phyloP scores from a whole-genome alignment of 1,140 invertebrate genomes.

The Oncopeltus fasciatus region DNA sequence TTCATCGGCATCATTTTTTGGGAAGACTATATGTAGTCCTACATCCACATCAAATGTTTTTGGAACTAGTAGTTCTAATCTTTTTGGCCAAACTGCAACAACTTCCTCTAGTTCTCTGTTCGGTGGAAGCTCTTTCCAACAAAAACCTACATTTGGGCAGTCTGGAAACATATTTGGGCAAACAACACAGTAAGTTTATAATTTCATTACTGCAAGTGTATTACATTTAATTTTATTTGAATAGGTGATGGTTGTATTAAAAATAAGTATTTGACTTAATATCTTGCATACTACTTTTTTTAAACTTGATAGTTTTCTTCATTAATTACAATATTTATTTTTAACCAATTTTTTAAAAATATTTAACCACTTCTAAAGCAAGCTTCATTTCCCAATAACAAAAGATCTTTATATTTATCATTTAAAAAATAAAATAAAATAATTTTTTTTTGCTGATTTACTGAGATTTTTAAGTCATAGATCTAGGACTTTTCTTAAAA shows the following conservation, averaged over 20 bases:
- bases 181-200: slow-evolving; percentile 10
- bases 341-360: too few relatives aligned
- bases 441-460: too few relatives aligned
- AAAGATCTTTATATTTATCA: too few relatives aligned
- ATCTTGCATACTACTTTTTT: background rate
- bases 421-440: too few relatives aligned
- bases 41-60: slow-evolving; percentile 21
- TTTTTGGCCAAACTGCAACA: slow-evolving; percentile 10
- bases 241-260: background rate
- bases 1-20: background rate
- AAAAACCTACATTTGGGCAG: slow-evolving; percentile 12
- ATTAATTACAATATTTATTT: too few relatives aligned
- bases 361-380: too few relatives aligned
- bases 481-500: too few relatives aligned
- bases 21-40: background rate
- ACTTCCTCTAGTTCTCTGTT: background rate
- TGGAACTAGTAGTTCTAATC: slow-evolving; percentile 11
- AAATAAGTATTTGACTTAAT: background rate
- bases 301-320: background rate
- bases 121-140: background rate
- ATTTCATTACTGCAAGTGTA: background rate
- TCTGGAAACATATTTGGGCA: slow-evolving; percentile 14
- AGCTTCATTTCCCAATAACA: too few relatives aligned
- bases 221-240: background rate
- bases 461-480: too few relatives aligned